Evolutionary conservation across 2,888 invertebrate genomes (phyloP).

Genomic region (Tupiocoris notatus): DNA sequence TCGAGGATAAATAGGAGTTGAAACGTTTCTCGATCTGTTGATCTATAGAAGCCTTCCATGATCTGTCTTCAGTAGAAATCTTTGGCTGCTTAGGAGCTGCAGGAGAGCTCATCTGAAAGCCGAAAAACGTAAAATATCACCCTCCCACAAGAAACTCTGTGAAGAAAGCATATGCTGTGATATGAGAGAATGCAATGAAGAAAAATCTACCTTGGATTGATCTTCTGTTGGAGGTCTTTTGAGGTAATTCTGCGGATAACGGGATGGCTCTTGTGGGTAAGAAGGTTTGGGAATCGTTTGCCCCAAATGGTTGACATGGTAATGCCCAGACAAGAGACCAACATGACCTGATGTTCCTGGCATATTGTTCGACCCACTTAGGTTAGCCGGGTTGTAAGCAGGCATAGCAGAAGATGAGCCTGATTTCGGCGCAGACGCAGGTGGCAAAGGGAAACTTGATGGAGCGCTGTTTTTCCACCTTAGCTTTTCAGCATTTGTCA

Average conservation of each 20-base stretch:
- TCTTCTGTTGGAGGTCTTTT: conserved; percentile 53
- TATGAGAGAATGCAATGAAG: background rate
- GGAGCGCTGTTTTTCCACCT: conserved; percentile 10
- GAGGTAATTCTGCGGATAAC: conserved; percentile 43
- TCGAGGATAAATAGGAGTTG: conserved; percentile 53
- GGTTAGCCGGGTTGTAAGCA: background rate
- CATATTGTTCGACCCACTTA: conserved; percentile 1
- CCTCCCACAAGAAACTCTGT: too few species aligned
- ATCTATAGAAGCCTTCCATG: conserved; percentile 59
- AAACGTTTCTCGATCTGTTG: conserved; percentile 60
- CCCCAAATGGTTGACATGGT: conserved; percentile 29
- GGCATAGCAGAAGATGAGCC: background rate
- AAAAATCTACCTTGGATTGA: conserved; percentile 34
- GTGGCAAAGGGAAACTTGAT: background rate
- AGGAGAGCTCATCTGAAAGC: conserved; percentile 42
- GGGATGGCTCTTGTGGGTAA: conserved; percentile 16
- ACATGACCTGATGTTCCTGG: conserved; percentile 21
- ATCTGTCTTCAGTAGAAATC: conserved; percentile 55
- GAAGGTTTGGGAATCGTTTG: conserved; percentile 24
- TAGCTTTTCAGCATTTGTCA: conserved; percentile 2
- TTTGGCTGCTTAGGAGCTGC: conserved; percentile 55
- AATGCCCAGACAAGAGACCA: conserved; percentile 11
- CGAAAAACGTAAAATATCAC: background rate
- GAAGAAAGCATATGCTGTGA: too few species aligned
- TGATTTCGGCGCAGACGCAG: background rate